Evolutionary conservation across 1,140 invertebrate species (phyloP), one percentile per base, ranked within the genome.

Genomic region (Panagrolaimus sp.): DNA sequence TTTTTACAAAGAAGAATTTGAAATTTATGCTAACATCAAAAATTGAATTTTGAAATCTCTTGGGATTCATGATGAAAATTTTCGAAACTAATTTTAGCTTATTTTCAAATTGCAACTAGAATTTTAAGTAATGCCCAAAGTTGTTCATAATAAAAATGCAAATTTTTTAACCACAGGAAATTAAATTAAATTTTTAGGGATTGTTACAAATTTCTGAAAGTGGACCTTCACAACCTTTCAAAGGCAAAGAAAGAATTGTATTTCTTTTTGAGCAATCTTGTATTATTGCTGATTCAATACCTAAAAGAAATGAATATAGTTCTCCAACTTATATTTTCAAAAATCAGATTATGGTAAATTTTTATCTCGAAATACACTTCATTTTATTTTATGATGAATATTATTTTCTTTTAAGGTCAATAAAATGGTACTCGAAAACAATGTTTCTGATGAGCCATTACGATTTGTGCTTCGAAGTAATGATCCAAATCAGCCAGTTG

Each of bases 251-350:
- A 77, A 87, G 94, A 76, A 91, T 96, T 84, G 92, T 98, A 32
- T 98, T 98, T 86, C 88, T 98, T 6, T 98, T 99, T 84, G 94
- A 98, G 84, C 96, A 98, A 86, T 76, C 90, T 9, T 76, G 72
- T 1, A 82, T 82, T 28, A 80, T 82, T 52, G 81, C 82, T 48
- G 81, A 82, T 65, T 77, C 73, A 43, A 83, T 82, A 44, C 70
- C 72, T 28, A 82, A 91, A 82, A 95, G 94, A 84, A 93, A 90
- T 28, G 93, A 94, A 84, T 96, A 93, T 83, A 90, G 91, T 68
- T 94, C 90, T 87, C 94, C 93, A 73, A 91, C 90, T 47, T 99
- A 96, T 85, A 90, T 93, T 78, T 97, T 94, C 86, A 96, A 96
- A 86, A 91, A 91, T 84, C 93, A 96, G 83, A 89, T 99, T 76